Percentiles rank a stretch among this genome's conserved stretches.
Evolutionary conservation across 2,113 vertebrate genomes (phyloP).

Genomic region (Fukomys damarensis): DNA sequence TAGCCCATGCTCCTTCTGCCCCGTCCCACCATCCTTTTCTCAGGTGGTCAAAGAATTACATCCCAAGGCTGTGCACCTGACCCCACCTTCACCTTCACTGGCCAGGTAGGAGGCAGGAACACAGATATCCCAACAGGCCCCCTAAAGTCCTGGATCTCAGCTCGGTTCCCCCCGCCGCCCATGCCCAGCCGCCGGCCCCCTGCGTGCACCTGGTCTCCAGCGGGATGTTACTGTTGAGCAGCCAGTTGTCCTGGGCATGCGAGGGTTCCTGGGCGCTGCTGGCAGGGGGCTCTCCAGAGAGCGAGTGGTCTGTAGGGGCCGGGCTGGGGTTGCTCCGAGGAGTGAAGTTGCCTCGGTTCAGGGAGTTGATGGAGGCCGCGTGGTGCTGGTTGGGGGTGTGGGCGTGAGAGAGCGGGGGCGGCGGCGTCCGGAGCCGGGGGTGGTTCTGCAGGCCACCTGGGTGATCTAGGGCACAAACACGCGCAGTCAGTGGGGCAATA

Average conservation of each 20-base stretch:
- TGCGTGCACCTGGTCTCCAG: conserved; percentile 95
- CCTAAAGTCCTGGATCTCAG: background rate
- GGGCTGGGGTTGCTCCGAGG: conserved; percentile 97
- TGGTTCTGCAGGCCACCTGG: conserved; percentile 94
- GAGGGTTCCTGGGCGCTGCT: conserved; percentile 90
- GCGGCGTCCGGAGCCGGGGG: conserved; percentile 94
- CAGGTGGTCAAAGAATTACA: background rate
- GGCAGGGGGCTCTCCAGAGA: conserved; percentile 92
- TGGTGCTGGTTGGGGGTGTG: conserved; percentile 97
- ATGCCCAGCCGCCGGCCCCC: background rate
- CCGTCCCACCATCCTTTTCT: background rate
- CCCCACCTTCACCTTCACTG: background rate
- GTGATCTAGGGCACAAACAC: conserved; percentile 86
- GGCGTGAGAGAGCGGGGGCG: conserved; percentile 93
- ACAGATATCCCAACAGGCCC: background rate
- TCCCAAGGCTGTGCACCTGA: background rate
- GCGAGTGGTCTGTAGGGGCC: conserved; percentile 95
- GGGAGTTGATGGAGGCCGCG: conserved; percentile 94
- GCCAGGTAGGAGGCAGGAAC: too few species aligned
- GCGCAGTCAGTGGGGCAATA: background rate
- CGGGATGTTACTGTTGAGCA: conserved; percentile 99
- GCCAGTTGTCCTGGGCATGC: conserved; percentile 97
- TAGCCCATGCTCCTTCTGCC: rapidly evolving
- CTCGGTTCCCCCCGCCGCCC: rapidly evolving
- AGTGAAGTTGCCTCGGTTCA: conserved; percentile 96